A percentile compares a stretch with the other conserved stretches of the same genome.
Conservation (phyloP, 2,888 invertebrate species). For the Euspilapteryx auroguttella region DNA sequence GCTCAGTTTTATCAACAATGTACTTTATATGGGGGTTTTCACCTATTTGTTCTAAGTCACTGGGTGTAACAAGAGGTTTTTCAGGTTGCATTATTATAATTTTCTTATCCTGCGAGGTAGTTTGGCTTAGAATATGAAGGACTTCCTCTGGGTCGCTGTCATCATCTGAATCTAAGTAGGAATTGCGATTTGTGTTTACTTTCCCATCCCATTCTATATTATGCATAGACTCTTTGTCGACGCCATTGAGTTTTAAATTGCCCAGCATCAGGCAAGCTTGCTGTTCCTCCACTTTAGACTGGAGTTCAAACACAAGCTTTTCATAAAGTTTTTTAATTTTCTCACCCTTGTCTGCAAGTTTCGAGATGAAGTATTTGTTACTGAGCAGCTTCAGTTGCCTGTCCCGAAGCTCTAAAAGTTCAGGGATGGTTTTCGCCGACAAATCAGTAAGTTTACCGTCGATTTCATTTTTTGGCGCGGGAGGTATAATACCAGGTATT, state of each 20-base stretch:
- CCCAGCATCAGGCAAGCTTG: conserved; percentile 49
- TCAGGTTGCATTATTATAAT: conserved; percentile 40
- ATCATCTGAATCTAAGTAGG: conserved; percentile 56
- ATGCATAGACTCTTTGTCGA: conserved; percentile 46
- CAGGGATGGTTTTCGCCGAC: conserved; percentile 35
- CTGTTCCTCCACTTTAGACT: conserved; percentile 48
- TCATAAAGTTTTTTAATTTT: conserved; percentile 51
- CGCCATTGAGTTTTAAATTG: conserved; percentile 38
- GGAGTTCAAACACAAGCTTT: conserved; percentile 47
- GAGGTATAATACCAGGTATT: conserved; percentile 47
- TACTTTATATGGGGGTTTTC: conserved; percentile 53
- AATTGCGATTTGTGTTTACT: conserved; percentile 20
- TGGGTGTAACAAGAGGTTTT: conserved; percentile 46
- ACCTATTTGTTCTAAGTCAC: conserved; percentile 48
- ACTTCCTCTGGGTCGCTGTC: conserved; percentile 63
- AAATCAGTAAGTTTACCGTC: conserved; percentile 59
- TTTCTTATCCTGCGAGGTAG: conserved; percentile 45
- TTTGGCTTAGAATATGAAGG: conserved; percentile 61
- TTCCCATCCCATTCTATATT: conserved; percentile 64
- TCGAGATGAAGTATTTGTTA: conserved; percentile 52
- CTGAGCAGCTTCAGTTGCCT: conserved; percentile 58
- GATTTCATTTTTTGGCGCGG: conserved; percentile 42
- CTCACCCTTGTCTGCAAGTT: conserved; percentile 61
- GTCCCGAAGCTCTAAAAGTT: conserved; percentile 53
- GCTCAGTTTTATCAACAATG: conserved; percentile 53